phyloP scores from a whole-genome alignment of 2,113 vertebrate genomes.

The Bos taurus region DNA sequence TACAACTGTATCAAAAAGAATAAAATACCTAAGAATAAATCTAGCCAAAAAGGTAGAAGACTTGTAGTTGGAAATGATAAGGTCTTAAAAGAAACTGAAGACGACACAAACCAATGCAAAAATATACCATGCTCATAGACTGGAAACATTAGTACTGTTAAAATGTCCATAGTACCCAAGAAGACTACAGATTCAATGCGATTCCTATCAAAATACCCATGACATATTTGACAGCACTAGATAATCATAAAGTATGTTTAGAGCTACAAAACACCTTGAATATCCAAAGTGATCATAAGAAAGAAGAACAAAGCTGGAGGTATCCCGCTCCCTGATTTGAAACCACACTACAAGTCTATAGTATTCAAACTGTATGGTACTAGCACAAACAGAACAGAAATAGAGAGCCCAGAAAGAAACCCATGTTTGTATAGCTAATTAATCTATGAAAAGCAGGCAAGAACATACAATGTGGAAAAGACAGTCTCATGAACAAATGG shows the following conservation, averaged over 20 bases:
- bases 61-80: background rate
- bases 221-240: background rate
- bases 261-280: background rate
- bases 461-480: background rate
- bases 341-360: background rate
- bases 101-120: background rate
- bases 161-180: background rate
- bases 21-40: background rate
- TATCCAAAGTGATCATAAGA: background rate
- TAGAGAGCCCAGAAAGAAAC: background rate
- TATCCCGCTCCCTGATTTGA: background rate
- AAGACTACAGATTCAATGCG: background rate
- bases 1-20: background rate
- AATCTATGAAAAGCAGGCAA: background rate
- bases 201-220: background rate
- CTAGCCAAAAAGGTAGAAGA: background rate
- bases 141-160: background rate
- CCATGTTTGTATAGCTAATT: background rate
- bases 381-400: background rate
- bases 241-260: background rate
- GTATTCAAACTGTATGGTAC: background rate
- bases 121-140: background rate
- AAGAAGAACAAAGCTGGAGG: background rate
- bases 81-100: background rate
- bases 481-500: background rate